phyloP scores from a whole-genome alignment of 2,888 invertebrate genomes.

The Protonemura montana region DNA sequence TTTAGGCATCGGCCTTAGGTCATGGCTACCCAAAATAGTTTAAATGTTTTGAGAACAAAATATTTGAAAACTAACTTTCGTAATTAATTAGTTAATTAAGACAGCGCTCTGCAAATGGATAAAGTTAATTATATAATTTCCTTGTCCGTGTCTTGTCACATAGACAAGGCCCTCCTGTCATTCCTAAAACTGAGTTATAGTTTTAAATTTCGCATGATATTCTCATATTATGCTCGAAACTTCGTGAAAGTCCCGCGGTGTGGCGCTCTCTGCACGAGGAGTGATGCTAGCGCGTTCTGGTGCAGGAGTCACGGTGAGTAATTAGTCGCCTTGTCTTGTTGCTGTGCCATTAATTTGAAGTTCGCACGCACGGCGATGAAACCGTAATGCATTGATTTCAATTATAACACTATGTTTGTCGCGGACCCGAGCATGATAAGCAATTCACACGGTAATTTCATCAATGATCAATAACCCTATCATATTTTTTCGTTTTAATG shows the following conservation, averaged over 20 bases:
- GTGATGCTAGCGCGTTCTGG: neutral
- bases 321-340: neutral
- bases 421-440: neutral
- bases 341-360: neutral
- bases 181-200: slow-evolving; percentile 7
- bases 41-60: neutral
- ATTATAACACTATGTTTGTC: neutral
- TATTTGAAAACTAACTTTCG: neutral
- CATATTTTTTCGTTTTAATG: no score
- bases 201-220: neutral
- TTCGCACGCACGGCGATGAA: neutral
- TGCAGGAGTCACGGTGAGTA: neutral
- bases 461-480: no score
- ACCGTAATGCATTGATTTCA: neutral
- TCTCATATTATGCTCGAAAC: neutral
- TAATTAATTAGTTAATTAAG: slow-evolving; percentile 12
- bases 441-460: no score
- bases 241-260: neutral
- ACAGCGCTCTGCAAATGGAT: neutral
- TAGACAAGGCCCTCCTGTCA: slow-evolving; percentile 7
- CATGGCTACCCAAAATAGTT: no score
- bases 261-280: neutral
- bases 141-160: neutral
- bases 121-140: slow-evolving; percentile 4
- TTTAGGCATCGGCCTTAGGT: no score